Conservation (phyloP, 2,888 invertebrate genomes). For the Myopa testacea region DNA sequence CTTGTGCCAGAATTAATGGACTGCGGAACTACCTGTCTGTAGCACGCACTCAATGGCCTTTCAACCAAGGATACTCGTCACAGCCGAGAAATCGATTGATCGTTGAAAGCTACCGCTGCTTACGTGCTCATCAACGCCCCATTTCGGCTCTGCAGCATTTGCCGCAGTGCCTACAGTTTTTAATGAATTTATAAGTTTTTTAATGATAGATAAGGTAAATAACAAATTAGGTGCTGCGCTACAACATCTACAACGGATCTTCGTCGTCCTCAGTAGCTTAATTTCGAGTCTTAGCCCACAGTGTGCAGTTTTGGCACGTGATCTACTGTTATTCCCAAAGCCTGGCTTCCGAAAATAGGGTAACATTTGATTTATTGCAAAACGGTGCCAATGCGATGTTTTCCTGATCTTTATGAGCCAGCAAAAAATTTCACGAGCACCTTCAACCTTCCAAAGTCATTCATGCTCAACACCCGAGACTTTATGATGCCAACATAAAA, state of each 20-base stretch:
- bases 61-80: background rate
- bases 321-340: slow-evolving; percentile 2
- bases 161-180: background rate
- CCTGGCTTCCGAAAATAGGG: slow-evolving; percentile 14
- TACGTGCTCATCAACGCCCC: slow-evolving; percentile 53
- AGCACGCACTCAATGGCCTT: slow-evolving; percentile 1
- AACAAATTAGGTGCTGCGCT: slow-evolving; percentile 33
- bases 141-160: background rate
- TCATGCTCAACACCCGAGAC: slow-evolving; percentile 13
- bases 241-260: background rate
- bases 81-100: slow-evolving; percentile 44
- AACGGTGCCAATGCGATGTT: slow-evolving; percentile 16
- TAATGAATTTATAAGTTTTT: slow-evolving; percentile 40
- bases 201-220: slow-evolving; percentile 37
- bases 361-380: slow-evolving; percentile 34
- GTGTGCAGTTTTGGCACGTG: slow-evolving; percentile 29
- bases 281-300: background rate
- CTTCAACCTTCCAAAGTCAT: slow-evolving; percentile 14
- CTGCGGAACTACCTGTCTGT: slow-evolving; percentile 23
- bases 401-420: slow-evolving; percentile 18
- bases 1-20: slow-evolving; percentile 56
- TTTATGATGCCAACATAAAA: slow-evolving; percentile 32
- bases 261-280: background rate
- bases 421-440: background rate
- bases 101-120: slow-evolving; percentile 54